A percentile compares a stretch with the other conserved stretches of the same genome.
Evolutionary conservation across 2,888 invertebrate species (phyloP).

Genomic region (Eupithecia inturbata): DNA sequence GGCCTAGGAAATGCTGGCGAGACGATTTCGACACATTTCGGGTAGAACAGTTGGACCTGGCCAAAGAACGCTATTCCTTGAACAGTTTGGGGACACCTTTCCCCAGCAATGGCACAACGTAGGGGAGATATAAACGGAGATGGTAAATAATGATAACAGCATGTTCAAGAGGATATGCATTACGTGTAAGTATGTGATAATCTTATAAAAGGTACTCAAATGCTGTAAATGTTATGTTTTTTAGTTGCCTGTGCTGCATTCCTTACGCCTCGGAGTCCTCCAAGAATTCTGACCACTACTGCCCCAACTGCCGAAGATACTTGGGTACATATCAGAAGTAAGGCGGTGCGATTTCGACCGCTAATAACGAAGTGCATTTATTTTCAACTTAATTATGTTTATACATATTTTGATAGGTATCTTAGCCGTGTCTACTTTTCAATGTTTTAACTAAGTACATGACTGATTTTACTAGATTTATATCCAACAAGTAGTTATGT

Average conservation of each 20-base stretch:
- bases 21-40: too few relatives aligned
- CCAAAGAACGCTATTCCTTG: too few relatives aligned
- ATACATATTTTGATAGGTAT: neutral
- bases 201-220: neutral
- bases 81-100: too few relatives aligned
- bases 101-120: too few relatives aligned
- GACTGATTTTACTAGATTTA: neutral
- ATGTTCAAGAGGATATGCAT: neutral
- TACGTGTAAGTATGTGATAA: neutral
- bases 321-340: conserved; percentile 69
- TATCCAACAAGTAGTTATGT: neutral
- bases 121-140: too few relatives aligned
- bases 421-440: neutral
- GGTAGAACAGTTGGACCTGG: too few relatives aligned
- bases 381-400: conserved; percentile 4
- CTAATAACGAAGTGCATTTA: conserved; percentile 1
- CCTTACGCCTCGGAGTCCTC: conserved; percentile 65
- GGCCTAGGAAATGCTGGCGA: too few relatives aligned
- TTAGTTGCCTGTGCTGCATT: conserved; percentile 69
- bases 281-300: conserved; percentile 73
- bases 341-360: neutral
- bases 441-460: neutral
- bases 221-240: conserved; percentile 29
- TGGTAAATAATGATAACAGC: too few relatives aligned
- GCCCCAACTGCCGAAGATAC: conserved; percentile 68